These are phyloP conservation scores for Physeter macrocephalus DNA, from an alignment of 2,113 vertebrate species.

Conservation along the genomic window DNA sequence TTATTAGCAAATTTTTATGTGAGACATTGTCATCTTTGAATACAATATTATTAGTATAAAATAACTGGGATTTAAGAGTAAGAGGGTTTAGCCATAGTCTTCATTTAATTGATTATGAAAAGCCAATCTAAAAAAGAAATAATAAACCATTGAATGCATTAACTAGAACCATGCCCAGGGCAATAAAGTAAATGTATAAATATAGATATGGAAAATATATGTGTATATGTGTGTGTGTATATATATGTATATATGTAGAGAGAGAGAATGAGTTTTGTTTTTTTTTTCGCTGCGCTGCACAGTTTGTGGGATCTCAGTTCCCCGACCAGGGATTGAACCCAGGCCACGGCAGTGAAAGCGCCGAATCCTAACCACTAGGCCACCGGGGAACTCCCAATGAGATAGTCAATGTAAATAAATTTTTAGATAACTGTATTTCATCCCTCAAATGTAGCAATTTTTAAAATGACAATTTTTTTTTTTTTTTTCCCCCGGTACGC, in stretches of 20 bases:
- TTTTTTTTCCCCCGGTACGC: too few relatives aligned
- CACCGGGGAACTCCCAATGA: background rate
- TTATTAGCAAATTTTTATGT: background rate
- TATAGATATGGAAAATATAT: background rate
- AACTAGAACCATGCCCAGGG: background rate
- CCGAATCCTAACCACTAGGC: background rate
- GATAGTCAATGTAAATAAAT: background rate
- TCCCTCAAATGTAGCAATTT: background rate
- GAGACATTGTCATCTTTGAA: background rate
- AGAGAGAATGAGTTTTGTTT: background rate
- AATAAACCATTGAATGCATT: background rate
- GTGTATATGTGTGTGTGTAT: background rate
- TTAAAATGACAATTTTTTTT: background rate
- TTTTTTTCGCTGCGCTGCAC: too few relatives aligned
- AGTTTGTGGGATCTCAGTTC: background rate
- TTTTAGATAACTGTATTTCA: background rate
- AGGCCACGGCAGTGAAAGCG: background rate
- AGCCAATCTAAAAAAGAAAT: background rate
- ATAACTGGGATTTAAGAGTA: background rate
- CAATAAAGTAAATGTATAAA: background rate
- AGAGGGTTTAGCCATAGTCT: background rate
- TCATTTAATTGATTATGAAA: constrained; percentile 16
- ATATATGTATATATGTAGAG: background rate
- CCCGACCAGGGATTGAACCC: background rate
- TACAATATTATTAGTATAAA: constrained; percentile 10